phyloP scores from a whole-genome alignment of 2,113 vertebrate genomes.

The Bufo bufo region DNA sequence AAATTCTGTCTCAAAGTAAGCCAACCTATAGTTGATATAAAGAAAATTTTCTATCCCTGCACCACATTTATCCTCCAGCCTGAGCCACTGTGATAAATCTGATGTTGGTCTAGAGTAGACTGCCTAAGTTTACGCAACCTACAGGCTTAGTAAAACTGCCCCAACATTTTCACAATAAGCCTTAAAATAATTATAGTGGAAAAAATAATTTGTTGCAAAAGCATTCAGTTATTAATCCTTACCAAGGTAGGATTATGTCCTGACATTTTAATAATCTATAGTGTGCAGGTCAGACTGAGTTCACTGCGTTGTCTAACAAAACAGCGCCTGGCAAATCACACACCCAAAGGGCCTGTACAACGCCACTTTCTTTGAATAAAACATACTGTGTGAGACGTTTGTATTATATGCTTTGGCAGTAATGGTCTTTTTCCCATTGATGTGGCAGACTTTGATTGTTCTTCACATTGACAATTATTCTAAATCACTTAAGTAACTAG shows the following conservation, averaged over 20 bases:
- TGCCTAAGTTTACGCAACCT: too few relatives aligned
- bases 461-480: neutral
- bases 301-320: constrained; percentile 9
- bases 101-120: too few relatives aligned
- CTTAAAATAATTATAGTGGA: neutral
- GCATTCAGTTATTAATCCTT: constrained; percentile 12
- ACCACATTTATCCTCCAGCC: too few relatives aligned
- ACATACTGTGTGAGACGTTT: neutral
- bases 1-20: too few relatives aligned
- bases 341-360: neutral
- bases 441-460: neutral
- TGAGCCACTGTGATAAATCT: too few relatives aligned
- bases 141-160: too few relatives aligned
- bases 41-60: too few relatives aligned
- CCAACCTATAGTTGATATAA: too few relatives aligned
- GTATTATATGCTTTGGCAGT: constrained; percentile 4
- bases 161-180: neutral
- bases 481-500: neutral
- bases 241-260: neutral
- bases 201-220: constrained; percentile 17
- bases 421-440: neutral
- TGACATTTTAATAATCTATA: constrained; percentile 31
- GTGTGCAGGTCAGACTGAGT: constrained; percentile 7
- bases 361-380: constrained; percentile 22
- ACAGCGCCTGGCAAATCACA: neutral